Evolutionary conservation across 2,888 invertebrate genomes (phyloP).

Genomic region (Clostera curtula): DNA sequence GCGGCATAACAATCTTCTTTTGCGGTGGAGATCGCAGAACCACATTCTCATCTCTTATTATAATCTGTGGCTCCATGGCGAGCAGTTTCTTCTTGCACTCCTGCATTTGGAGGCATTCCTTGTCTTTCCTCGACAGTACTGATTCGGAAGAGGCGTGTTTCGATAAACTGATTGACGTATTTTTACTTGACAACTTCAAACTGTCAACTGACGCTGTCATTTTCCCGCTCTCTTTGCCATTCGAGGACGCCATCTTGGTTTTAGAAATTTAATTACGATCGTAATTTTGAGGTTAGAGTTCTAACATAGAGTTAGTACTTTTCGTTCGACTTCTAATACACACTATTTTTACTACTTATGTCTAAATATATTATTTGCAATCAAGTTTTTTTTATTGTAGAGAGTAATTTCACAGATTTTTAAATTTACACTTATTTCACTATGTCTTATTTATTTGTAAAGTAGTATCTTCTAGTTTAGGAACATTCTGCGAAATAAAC

Average conservation of each 20-base stretch:
- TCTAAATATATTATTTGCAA: no score
- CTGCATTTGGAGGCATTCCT: slow-evolving; percentile 64
- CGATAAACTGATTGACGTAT: slow-evolving; percentile 53
- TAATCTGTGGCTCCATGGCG: slow-evolving; percentile 66
- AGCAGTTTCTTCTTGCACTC: slow-evolving; percentile 67
- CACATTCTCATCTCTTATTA: slow-evolving; percentile 66
- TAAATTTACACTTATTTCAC: no score
- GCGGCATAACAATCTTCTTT: slow-evolving; percentile 69
- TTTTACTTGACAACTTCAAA: slow-evolving; percentile 63
- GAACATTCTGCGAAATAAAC: no score
- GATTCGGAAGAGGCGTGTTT: slow-evolving; percentile 69
- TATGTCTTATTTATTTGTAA: no score
- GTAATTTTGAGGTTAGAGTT: no score
- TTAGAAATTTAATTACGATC: no score
- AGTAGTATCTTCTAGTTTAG: no score
- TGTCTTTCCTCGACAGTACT: slow-evolving; percentile 61
- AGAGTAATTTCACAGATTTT: no score
- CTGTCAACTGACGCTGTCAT: slow-evolving; percentile 66
- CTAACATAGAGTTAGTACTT: no score
- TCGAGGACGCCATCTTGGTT: slow-evolving; percentile 57
- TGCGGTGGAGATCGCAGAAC: slow-evolving; percentile 63
- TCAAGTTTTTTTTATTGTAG: no score
- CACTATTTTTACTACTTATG: background rate
- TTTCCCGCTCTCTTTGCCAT: slow-evolving; percentile 59
- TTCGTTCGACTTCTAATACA: slow-evolving; percentile 1